Evolutionary conservation across 1,140 invertebrate species (phyloP), one percentile per base, ranked within the genome.

Genomic region (Coptotermes formosanus): DNA sequence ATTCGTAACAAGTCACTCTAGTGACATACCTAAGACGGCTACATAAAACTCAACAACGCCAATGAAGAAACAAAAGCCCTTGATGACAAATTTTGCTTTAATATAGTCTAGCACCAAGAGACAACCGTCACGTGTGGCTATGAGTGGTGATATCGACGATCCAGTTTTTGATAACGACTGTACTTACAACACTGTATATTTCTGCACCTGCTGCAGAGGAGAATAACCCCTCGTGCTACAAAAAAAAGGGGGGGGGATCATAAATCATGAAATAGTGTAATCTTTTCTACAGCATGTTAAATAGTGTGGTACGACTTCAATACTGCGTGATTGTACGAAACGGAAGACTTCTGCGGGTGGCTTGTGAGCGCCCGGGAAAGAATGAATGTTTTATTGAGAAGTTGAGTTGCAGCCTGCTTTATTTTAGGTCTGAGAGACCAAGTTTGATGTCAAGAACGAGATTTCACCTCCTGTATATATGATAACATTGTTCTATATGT

Each of bases 171-270:
- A 30, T 75, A 30, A 9, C 3, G 64, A 30, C 64, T 75, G 64
- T 75, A 75, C 64, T 25, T n/a, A 8, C 64, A 75, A 16, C 52
- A 55, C 52, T 55, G 19, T 55, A 55, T 55, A 21, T 55, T 55
- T 55, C 52, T 55, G 19, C 64, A 75, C 64, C 64, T 75, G 64
- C 64, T 75, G 64, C 64, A 75, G 64, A 75, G 64, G n/a, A 75
- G 64, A 75, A 75, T 75, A 75, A 75, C 25, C 64, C 64, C n/a
- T 30, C 64, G 25, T 30, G 52, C 52, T 19, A 55, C 19, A 55
- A 21, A 55, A 55, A 55, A 38, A 4, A 4, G 38, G 38, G 38
- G 38, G 38, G 38, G 38, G 52, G 6, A 25, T 30, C 64, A 75
- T 75, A 75, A 75, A 75, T 75, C 64, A 75, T 75, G 25, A 75